Evolutionary conservation across 2,113 vertebrate genomes (phyloP).

Genomic region (Apodemus sylvaticus): DNA sequence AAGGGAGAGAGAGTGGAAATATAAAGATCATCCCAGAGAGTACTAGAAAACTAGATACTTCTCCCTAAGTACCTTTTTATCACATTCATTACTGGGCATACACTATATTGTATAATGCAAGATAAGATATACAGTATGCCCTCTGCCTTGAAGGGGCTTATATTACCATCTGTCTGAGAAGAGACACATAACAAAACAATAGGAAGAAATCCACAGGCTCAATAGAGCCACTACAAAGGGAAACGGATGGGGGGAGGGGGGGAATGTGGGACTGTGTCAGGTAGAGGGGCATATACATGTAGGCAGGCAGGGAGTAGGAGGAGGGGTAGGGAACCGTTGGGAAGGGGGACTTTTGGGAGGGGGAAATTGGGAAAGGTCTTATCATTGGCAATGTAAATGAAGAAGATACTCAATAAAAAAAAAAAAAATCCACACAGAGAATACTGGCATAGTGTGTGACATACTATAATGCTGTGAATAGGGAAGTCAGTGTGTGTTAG

Average conservation of each 20-base stretch:
- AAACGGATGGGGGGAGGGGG: too few species aligned
- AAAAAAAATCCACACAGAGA: neutral
- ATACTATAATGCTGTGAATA: neutral
- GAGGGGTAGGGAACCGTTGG: too few species aligned
- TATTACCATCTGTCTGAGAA: neutral
- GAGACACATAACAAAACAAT: neutral
- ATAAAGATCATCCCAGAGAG: neutral
- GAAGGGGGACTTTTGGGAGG: too few species aligned
- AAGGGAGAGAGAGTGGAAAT: constrained; percentile 31
- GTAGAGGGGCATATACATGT: too few species aligned
- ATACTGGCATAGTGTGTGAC: neutral
- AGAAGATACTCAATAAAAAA: too few species aligned
- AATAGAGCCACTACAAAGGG: too few species aligned
- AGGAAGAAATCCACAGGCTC: neutral
- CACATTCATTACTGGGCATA: neutral
- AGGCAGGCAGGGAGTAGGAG: too few species aligned
- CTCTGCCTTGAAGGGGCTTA: neutral
- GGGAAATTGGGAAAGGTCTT: too few species aligned
- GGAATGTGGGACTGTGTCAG: too few species aligned
- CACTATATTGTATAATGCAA: neutral
- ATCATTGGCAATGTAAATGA: too few species aligned
- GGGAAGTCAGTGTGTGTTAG: neutral
- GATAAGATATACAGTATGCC: neutral
- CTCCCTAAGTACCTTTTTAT: neutral
- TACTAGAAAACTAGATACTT: neutral